phyloP scores from a whole-genome alignment of 2,888 invertebrate genomes.

The Hemithea aestivaria region DNA sequence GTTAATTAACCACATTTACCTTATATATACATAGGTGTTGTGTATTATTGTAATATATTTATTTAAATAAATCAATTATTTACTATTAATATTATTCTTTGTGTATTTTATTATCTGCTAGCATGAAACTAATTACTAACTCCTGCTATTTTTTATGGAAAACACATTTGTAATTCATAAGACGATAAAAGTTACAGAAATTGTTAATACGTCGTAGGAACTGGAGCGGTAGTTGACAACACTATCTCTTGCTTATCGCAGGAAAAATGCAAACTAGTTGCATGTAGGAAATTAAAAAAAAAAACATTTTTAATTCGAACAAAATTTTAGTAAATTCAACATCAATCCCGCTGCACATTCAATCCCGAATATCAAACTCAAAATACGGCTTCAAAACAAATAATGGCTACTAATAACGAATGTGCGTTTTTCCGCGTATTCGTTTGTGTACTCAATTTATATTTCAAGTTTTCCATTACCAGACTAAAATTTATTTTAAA shows the following conservation, averaged over 20 bases:
- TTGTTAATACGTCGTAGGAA: slow-evolving; percentile 13
- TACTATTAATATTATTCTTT: too few relatives aligned
- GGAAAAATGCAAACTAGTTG: slow-evolving; percentile 2
- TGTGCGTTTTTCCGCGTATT: background rate
- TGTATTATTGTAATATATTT: too few relatives aligned
- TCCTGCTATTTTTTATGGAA: too few relatives aligned
- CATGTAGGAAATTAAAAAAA: background rate
- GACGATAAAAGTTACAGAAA: slow-evolving; percentile 18
- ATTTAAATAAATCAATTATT: too few relatives aligned
- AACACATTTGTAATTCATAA: slow-evolving; percentile 1
- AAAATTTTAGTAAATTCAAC: too few relatives aligned
- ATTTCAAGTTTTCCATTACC: slow-evolving; percentile 23
- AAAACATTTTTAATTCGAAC: too few relatives aligned
- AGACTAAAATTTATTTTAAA: slow-evolving; percentile 31
- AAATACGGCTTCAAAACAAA: too few relatives aligned
- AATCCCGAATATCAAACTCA: too few relatives aligned
- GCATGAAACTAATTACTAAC: too few relatives aligned
- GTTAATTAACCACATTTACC: slow-evolving; percentile 38
- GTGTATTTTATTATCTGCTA: too few relatives aligned
- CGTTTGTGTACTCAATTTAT: slow-evolving; percentile 14
- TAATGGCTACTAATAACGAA: too few relatives aligned
- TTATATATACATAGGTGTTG: slow-evolving; percentile 24
- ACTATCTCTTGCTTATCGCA: slow-evolving; percentile 18
- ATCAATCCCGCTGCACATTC: too few relatives aligned
- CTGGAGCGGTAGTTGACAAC: slow-evolving; percentile 13